phyloP scores from a whole-genome alignment of 2,888 invertebrate species.

The Carterocephalus palaemon region DNA sequence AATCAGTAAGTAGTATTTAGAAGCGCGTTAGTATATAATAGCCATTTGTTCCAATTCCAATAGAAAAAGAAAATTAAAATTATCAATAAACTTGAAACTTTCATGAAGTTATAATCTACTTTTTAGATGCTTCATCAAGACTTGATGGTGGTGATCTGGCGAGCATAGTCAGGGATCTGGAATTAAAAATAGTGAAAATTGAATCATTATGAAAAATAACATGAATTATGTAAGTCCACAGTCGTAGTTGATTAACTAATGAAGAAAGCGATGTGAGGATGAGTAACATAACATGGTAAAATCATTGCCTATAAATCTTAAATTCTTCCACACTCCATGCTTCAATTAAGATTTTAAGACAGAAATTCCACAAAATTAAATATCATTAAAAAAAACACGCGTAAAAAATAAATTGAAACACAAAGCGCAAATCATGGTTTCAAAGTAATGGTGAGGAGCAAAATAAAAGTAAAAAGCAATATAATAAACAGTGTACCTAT shows the following conservation, averaged over 20 bases:
- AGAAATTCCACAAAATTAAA: constrained; percentile 24
- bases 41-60: no score
- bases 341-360: constrained; percentile 11
- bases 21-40: no score
- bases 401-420: constrained; percentile 22
- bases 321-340: constrained; percentile 30
- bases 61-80: constrained; percentile 6
- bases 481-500: constrained; percentile 72
- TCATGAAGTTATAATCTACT: constrained; percentile 50
- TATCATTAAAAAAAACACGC: constrained; percentile 26
- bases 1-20: no score
- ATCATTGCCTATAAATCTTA: constrained; percentile 18
- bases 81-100: no score
- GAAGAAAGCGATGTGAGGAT: constrained; percentile 17
- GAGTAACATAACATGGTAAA: neutral
- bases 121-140: constrained; percentile 56
- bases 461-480: constrained; percentile 58
- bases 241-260: constrained; percentile 16
- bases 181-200: constrained; percentile 37
- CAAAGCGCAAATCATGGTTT: constrained; percentile 5
- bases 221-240: neutral
- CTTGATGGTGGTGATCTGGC: constrained; percentile 66
- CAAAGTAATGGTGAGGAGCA: constrained; percentile 38
- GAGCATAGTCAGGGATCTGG: constrained; percentile 69
- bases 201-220: constrained; percentile 1